A percentile compares a stretch with the other conserved stretches of the same genome.
Evolutionary conservation across 2,113 vertebrate genomes (phyloP).

Genomic region (Loxodonta africana): DNA sequence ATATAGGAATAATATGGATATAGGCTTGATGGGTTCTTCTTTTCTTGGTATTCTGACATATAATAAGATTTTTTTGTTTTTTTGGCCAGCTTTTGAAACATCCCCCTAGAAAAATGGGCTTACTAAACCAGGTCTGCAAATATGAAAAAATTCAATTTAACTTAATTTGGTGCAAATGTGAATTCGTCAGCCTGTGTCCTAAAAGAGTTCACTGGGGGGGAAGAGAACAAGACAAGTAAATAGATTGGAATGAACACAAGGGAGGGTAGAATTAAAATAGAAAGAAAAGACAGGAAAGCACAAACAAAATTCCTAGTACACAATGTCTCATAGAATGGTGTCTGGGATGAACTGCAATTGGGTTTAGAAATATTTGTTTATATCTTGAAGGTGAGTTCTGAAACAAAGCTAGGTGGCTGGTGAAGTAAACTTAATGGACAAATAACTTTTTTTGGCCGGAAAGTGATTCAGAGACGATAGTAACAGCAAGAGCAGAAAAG

Average conservation of each 20-base stretch:
- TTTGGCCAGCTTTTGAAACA: not conserved
- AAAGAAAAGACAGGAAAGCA: not conserved
- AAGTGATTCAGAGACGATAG: not conserved
- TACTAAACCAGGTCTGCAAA: not conserved
- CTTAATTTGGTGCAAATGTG: conserved; percentile 53
- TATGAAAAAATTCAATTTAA: conserved; percentile 21
- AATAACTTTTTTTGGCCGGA: not conserved
- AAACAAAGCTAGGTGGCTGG: not conserved
- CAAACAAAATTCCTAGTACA: not conserved
- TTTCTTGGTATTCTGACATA: not conserved
- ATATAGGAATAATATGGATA: not conserved
- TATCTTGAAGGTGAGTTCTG: not conserved
- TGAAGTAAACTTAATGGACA: not conserved
- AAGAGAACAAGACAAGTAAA: conserved; percentile 17
- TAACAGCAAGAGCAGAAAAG: not conserved
- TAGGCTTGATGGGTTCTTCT: not conserved
- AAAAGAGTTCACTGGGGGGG: not conserved
- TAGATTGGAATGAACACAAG: not conserved
- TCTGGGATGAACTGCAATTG: not conserved
- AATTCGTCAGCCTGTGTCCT: conserved; percentile 35
- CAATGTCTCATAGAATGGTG: not conserved
- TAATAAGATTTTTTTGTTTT: not conserved
- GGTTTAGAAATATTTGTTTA: conserved; percentile 8
- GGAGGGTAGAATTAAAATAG: not conserved
- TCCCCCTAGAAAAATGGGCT: not conserved